These are phyloP conservation scores for Trachelus troglodyta DNA, from an alignment of 2,888 invertebrate species.

Conservation along the genomic window DNA sequence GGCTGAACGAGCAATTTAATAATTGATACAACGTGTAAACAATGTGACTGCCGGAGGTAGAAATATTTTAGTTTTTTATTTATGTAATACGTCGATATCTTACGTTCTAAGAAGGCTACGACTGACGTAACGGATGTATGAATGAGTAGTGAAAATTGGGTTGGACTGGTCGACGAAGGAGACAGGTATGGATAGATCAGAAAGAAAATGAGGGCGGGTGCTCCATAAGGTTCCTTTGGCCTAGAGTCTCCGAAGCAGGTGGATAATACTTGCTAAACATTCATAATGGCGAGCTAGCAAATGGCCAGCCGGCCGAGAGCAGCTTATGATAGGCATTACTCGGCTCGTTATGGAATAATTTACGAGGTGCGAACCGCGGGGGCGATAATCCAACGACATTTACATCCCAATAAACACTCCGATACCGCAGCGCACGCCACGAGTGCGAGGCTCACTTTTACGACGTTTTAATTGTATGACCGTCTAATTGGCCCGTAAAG, in stretches of 20 bases:
- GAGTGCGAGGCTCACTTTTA: constrained; percentile 51
- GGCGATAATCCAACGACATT: constrained; percentile 67
- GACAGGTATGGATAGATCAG: background rate
- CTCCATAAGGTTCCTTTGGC: background rate
- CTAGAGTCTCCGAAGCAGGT: constrained; percentile 29
- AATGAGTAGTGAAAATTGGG: background rate
- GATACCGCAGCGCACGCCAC: constrained; percentile 40
- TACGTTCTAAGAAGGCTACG: background rate
- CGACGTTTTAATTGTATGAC: constrained; percentile 61
- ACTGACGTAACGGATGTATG: background rate
- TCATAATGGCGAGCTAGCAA: constrained; percentile 47
- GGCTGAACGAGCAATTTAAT: background rate
- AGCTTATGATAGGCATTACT: constrained; percentile 66
- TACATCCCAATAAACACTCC: constrained; percentile 66
- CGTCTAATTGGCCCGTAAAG: constrained; percentile 62
- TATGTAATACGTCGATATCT: background rate
- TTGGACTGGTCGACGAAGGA: background rate
- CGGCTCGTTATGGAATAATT: constrained; percentile 66
- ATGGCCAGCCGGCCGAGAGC: constrained; percentile 52
- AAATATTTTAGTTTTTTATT: background rate
- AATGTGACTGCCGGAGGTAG: background rate
- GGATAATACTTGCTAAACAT: constrained; percentile 46
- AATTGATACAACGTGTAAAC: background rate
- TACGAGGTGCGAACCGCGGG: constrained; percentile 66
- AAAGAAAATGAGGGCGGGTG: background rate